Conservation (phyloP, 2,888 invertebrate genomes). For the Pyrrhia umbra region DNA sequence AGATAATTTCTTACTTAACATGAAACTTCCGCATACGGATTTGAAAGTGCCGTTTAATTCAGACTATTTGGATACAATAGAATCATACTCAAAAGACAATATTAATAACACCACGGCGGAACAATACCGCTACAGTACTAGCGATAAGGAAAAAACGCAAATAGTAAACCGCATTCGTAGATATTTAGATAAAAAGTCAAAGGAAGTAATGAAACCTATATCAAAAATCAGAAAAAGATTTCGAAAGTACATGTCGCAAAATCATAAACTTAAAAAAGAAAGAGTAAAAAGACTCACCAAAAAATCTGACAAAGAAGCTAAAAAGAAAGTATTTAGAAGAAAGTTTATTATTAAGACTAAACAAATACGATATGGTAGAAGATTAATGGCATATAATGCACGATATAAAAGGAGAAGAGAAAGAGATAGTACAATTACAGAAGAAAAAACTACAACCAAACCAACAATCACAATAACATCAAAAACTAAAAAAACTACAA, state of each 20-base stretch:
- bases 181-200: conserved; percentile 77
- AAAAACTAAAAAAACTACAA: conserved; percentile 4
- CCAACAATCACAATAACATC: background rate
- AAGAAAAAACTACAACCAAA: conserved; percentile 28
- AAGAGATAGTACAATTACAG: conserved; percentile 38
- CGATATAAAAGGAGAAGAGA: conserved; percentile 52
- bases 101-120: conserved; percentile 9
- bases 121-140: conserved; percentile 42
- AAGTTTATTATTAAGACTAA: conserved; percentile 52
- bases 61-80: conserved; percentile 61
- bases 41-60: conserved; percentile 32
- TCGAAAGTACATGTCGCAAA: conserved; percentile 58
- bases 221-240: conserved; percentile 67
- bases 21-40: conserved; percentile 29
- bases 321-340: conserved; percentile 43
- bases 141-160: conserved; percentile 68
- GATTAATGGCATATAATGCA: conserved; percentile 62
- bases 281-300: conserved; percentile 54
- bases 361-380: conserved; percentile 64
- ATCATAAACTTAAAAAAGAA: conserved; percentile 42
- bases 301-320: conserved; percentile 19
- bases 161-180: conserved; percentile 80
- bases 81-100: conserved; percentile 60
- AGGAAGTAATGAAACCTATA: conserved; percentile 65
- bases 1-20: conserved; percentile 71